A percentile compares a stretch with the other conserved stretches of the same genome.
These are phyloP conservation scores for Eurois occulta DNA, from an alignment of 2,888 invertebrate species.

Conservation along the genomic window DNA sequence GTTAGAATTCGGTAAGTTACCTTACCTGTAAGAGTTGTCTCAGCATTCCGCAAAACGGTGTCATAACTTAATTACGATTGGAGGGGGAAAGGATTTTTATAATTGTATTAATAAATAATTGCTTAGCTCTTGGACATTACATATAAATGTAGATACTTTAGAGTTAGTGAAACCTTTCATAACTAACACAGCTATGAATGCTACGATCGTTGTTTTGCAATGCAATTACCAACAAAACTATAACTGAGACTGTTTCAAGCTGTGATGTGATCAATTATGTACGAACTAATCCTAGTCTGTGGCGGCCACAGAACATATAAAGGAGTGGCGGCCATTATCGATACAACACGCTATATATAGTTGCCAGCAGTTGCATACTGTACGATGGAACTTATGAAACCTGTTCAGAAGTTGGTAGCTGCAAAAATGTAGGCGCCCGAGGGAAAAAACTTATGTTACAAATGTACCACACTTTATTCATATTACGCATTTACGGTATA, in stretches of 20 bases:
- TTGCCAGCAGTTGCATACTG: neutral
- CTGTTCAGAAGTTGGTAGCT: conserved; percentile 10
- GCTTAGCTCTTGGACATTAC: neutral
- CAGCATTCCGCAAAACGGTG: neutral
- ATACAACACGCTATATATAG: neutral
- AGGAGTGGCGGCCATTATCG: neutral
- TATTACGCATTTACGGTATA: conserved; percentile 23
- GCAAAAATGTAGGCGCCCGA: conserved; percentile 36
- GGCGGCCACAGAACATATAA: too few species aligned
- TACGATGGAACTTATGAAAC: conserved; percentile 16
- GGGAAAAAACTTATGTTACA: conserved; percentile 45
- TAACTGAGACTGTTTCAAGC: neutral
- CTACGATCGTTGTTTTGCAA: neutral
- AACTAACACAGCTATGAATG: neutral
- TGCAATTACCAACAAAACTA: neutral
- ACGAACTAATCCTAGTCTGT: neutral
- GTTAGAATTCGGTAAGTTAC: neutral
- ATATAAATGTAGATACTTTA: neutral
- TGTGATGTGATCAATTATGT: neutral
- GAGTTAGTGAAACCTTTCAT: neutral
- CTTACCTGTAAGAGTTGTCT: neutral
- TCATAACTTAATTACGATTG: neutral
- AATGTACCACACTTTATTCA: conserved; percentile 30
- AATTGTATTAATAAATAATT: too few species aligned
- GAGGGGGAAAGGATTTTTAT: neutral